Evolutionary conservation across 2,113 vertebrate genomes (phyloP), one percentile per base, ranked within the genome.

Genomic region (Tamias sibiricus): DNA sequence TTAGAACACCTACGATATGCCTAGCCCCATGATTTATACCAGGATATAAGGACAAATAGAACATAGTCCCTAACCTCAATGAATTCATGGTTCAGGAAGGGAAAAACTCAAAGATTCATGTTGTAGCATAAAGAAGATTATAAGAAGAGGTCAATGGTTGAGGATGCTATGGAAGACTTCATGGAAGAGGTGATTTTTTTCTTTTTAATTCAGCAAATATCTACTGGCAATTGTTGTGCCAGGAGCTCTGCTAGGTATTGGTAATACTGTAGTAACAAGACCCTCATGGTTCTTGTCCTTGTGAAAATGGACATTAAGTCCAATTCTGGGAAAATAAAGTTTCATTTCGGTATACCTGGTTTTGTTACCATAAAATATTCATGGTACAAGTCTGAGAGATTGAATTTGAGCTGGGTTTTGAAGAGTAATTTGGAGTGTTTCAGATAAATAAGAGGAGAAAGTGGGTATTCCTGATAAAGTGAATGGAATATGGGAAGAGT

Each of bases 261-360:
- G 1, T 16, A 74, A 57, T 35, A 22, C 22, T 35, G 42, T 42
- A 32, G 40, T 47, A 74, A 54, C 69, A 83, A 95, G 75, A 59
- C 30, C 16, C 66, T 68, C 13, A 20, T 19, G 32, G 42, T 22
- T 68, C 32, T 68, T 32, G 3, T 30, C 54, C n/a, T 92, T 47
- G 40, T 75, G 69, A 92, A 87, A 92, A 62, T 83, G 69, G 22
- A 77, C 82, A 87, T 52, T 10, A 83, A 94, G 17, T 75, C 88
- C 19, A 6, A 20, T 54, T 87, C 81, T 72, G 40, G 72, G 49
- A 87, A 93, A 91, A 71, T 47, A 19, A 66, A 62, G 24, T 62
- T 62, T 62, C 59, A 28, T 62, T 26, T 62, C 28, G 26, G 49
- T 28, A 54, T 14, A 57, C 49, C 54, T 89, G 49, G 57, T 44